Percentiles rank a stretch among this genome's conserved stretches.
Conservation (phyloP, 1,140 invertebrate genomes). For the Drosophila erecta region DNA sequence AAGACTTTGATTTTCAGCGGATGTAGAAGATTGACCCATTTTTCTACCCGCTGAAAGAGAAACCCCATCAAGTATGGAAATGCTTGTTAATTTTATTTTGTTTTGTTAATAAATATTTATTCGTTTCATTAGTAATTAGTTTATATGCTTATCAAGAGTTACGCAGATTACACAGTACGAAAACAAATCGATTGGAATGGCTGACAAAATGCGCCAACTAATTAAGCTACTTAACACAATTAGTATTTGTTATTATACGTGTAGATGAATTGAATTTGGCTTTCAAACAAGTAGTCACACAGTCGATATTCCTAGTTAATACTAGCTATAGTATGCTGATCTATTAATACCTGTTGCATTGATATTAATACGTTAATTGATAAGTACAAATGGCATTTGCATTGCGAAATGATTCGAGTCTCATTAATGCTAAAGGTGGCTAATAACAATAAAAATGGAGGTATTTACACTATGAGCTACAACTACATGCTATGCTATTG, state of each 20-base stretch:
- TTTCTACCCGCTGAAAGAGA: not conserved
- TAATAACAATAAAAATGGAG: conserved; percentile 42
- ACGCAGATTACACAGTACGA: conserved; percentile 55
- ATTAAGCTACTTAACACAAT: conserved; percentile 60
- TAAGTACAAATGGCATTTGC: conserved; percentile 46
- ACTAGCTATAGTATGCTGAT: conserved; percentile 54
- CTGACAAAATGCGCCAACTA: conserved; percentile 45
- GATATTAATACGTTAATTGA: conserved; percentile 52
- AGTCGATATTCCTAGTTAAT: conserved; percentile 66
- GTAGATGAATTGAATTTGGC: conserved; percentile 67
- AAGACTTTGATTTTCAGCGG: not conserved
- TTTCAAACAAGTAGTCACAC: conserved; percentile 55
- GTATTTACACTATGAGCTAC: conserved; percentile 63
- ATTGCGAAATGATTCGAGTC: conserved; percentile 37
- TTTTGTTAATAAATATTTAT: conserved; percentile 55
- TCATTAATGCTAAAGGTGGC: conserved; percentile 28
- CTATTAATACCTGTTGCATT: conserved; percentile 54
- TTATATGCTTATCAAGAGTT: conserved; percentile 52
- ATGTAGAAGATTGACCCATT: not conserved
- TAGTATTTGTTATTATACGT: conserved; percentile 49
- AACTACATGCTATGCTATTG: conserved; percentile 14
- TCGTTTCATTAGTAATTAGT: conserved; percentile 46
- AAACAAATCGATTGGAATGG: conserved; percentile 50
- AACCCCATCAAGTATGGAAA: not conserved
- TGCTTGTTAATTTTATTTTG: conserved; percentile 25